Evolutionary conservation across 64 coral and sea anemone species (phyloP).

Genomic region (Astreopora myriophthalma): DNA sequence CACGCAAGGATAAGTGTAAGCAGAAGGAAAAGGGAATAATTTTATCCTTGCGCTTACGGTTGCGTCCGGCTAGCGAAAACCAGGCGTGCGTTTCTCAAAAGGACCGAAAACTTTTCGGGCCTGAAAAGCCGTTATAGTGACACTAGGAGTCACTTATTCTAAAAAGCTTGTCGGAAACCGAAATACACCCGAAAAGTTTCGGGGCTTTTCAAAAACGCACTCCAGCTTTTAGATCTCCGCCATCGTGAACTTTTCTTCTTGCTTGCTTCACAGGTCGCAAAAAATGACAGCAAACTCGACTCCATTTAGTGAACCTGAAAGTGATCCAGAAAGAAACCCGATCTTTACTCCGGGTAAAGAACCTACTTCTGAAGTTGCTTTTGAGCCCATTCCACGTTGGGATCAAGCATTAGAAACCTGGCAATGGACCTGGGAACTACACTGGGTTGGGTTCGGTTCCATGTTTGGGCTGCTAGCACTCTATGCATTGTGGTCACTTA

Average conservation of each 20-base stretch:
- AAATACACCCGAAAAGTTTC: too few relatives aligned
- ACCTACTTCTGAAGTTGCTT: neutral
- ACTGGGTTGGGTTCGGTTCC: constrained; percentile 76
- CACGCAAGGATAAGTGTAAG: too few relatives aligned
- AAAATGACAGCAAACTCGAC: neutral
- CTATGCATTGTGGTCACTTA: constrained; percentile 77
- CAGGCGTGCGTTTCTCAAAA: too few relatives aligned
- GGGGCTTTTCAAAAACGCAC: too few relatives aligned
- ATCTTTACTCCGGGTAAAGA: neutral
- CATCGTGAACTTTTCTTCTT: neutral
- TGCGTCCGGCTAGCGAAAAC: too few relatives aligned
- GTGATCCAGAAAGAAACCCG: neutral
- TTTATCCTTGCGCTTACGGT: too few relatives aligned
- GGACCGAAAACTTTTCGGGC: too few relatives aligned
- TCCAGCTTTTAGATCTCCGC: neutral
- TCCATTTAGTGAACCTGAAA: constrained; percentile 14
- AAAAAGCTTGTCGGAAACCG: too few relatives aligned
- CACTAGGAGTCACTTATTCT: too few relatives aligned
- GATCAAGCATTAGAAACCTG: constrained; percentile 64
- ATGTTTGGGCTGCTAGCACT: constrained; percentile 71
- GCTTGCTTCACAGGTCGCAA: neutral
- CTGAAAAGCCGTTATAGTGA: too few relatives aligned
- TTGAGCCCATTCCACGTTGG: constrained; percentile 81
- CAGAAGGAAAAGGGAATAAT: too few relatives aligned
- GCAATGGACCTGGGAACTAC: constrained; percentile 78